These are phyloP conservation scores for Symphodus melops DNA, from an alignment of 2,113 vertebrate genomes.

Conservation along the genomic window DNA sequence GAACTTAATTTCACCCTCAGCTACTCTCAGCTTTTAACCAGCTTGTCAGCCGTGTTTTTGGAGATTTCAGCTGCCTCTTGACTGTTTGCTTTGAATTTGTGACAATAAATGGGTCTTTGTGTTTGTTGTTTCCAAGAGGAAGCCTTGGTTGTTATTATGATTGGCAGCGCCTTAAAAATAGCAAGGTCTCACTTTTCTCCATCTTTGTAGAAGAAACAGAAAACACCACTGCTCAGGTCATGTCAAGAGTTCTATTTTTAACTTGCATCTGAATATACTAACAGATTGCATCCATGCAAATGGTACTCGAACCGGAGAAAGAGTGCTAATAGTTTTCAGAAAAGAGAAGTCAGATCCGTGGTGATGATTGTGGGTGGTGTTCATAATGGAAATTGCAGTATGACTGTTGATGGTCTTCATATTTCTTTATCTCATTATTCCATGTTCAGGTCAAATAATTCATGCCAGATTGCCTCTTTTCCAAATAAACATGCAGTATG, in stretches of 20 bases:
- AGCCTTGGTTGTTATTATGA: conserved; percentile 31
- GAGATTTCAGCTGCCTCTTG: conserved; percentile 30
- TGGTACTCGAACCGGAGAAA: conserved; percentile 27
- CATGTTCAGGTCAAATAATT: conserved; percentile 9
- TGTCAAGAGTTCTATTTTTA: conserved; percentile 68
- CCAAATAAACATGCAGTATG: background rate
- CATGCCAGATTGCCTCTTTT: background rate
- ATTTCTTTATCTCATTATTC: background rate
- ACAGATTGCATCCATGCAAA: conserved; percentile 53
- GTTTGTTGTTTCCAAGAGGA: conserved; percentile 15
- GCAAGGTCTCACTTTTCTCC: conserved; percentile 31
- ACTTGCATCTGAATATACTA: conserved; percentile 43
- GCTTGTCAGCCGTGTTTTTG: conserved; percentile 27
- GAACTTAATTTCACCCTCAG: conserved; percentile 63
- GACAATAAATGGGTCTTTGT: conserved; percentile 20
- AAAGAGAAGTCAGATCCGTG: conserved; percentile 33
- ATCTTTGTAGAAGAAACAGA: conserved; percentile 45
- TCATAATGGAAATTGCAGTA: conserved; percentile 31
- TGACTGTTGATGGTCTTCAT: background rate
- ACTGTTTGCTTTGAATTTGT: conserved; percentile 30
- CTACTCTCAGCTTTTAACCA: conserved; percentile 33
- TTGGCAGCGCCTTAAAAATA: conserved; percentile 62
- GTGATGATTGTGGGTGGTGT: conserved; percentile 15
- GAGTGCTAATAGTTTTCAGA: conserved; percentile 20
- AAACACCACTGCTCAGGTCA: conserved; percentile 41